Percentiles rank a stretch among this genome's conserved stretches.
Evolutionary conservation across 37 sponge, comb jelly and placozoan genomes (phyloP).

Genomic region (Spongilla lacustris): DNA sequence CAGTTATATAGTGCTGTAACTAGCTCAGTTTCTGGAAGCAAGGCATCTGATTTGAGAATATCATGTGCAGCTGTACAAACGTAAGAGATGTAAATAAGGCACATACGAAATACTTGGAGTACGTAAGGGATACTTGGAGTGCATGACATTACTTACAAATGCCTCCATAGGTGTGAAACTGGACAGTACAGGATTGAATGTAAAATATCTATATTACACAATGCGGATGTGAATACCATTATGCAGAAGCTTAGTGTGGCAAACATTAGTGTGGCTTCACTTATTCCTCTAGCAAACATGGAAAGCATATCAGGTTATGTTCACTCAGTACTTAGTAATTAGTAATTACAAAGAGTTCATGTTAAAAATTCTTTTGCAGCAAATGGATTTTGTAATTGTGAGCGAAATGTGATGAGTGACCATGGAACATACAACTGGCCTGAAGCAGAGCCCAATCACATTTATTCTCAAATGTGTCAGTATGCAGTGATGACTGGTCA

Average conservation of each 20-base stretch:
- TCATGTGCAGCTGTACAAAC: too few relatives aligned
- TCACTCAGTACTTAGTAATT: not conserved
- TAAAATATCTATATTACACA: not conserved
- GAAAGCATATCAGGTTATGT: not conserved
- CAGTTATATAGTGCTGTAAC: too few relatives aligned
- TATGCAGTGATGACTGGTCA: not conserved
- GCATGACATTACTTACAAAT: not conserved
- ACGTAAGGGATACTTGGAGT: too few relatives aligned
- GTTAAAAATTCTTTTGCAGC: not conserved
- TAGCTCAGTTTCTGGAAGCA: too few relatives aligned
- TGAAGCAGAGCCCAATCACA: conserved; percentile 8
- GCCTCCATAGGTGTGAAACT: not conserved
- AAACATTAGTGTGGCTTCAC: not conserved
- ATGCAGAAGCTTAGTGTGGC: not conserved
- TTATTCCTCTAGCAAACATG: not conserved
- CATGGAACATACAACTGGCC: conserved; percentile 35
- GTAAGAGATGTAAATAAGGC: too few relatives aligned
- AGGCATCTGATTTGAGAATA: too few relatives aligned
- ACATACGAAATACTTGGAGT: too few relatives aligned
- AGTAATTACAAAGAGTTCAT: too few relatives aligned
- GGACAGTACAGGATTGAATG: not conserved
- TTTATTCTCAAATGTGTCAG: not conserved
- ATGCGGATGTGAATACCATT: not conserved
- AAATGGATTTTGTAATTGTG: conserved; percentile 37
- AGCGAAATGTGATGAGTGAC: not conserved